Evolutionary conservation across 1,140 invertebrate genomes (phyloP).

Genomic region (Aethina tumida): DNA sequence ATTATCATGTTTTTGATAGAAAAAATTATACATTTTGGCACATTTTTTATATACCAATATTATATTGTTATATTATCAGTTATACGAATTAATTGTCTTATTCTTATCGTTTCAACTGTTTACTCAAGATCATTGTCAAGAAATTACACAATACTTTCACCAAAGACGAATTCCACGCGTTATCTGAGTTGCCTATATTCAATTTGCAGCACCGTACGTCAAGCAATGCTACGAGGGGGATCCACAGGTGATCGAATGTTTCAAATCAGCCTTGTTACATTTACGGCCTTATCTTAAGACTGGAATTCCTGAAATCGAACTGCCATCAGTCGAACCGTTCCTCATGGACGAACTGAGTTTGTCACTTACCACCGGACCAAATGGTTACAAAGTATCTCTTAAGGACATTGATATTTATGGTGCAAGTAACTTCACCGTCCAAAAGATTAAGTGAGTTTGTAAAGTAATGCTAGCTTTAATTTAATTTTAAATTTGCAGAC

Average conservation of each 20-base stretch:
- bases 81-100: too few relatives aligned
- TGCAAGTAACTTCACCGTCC: slow-evolving; percentile 57
- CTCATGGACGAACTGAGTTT: slow-evolving; percentile 57
- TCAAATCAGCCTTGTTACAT: slow-evolving; percentile 51
- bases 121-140: too few relatives aligned
- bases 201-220: slow-evolving; percentile 56
- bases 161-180: too few relatives aligned
- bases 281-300: slow-evolving; percentile 51
- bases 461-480: not conserved
- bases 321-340: slow-evolving; percentile 61
- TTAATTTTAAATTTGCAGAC: slow-evolving; percentile 25
- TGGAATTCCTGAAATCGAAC: slow-evolving; percentile 58
- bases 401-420: slow-evolving; percentile 57
- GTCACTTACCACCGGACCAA: slow-evolving; percentile 55
- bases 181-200: too few relatives aligned
- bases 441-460: slow-evolving; percentile 45
- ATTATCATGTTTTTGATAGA: too few relatives aligned
- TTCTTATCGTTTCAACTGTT: too few relatives aligned
- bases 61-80: too few relatives aligned
- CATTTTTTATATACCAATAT: too few relatives aligned
- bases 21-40: too few relatives aligned
- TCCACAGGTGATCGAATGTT: slow-evolving; percentile 51
- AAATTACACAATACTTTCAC: too few relatives aligned
- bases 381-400: slow-evolving; percentile 59
- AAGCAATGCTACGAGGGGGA: slow-evolving; percentile 57